phyloP scores from a whole-genome alignment of 2,888 invertebrate genomes.

The Synanthedon vespiformis region DNA sequence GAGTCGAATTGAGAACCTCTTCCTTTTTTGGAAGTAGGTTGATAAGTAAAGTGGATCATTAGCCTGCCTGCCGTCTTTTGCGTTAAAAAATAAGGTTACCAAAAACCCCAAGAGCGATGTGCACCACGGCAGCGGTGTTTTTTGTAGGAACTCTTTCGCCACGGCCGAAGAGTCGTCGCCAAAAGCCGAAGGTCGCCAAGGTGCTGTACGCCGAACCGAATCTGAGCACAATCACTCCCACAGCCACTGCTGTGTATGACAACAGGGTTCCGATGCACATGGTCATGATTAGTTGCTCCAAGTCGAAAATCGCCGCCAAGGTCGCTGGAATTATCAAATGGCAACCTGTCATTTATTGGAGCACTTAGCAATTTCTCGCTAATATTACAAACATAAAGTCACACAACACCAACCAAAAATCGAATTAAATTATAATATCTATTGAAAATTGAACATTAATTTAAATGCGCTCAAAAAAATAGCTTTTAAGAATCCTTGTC shows the following conservation, averaged over 20 bases:
- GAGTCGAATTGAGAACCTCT: too few species aligned
- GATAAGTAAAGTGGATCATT: too few species aligned
- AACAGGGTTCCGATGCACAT: constrained; percentile 88
- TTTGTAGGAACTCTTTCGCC: constrained; percentile 24
- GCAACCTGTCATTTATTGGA: background rate
- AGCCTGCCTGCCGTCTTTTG: too few species aligned
- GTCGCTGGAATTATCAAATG: constrained; percentile 61
- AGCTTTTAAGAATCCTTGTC: too few species aligned
- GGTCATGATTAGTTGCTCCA: constrained; percentile 84
- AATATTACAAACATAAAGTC: too few species aligned
- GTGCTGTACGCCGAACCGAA: constrained; percentile 28
- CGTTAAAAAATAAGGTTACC: background rate
- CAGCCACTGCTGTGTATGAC: constrained; percentile 88
- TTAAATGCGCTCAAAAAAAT: too few species aligned
- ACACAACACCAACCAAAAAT: too few species aligned
- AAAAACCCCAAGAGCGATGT: background rate
- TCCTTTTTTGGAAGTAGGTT: too few species aligned
- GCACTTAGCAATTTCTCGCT: too few species aligned
- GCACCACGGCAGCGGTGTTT: constrained; percentile 5
- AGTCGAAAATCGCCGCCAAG: constrained; percentile 81
- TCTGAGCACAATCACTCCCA: constrained; percentile 81
- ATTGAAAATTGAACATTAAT: too few species aligned
- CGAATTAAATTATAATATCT: too few species aligned
- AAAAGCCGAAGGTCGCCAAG: constrained; percentile 13
- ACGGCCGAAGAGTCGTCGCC: constrained; percentile 29